These are phyloP conservation scores for Camponotus vicinus DNA, from an alignment of 1,140 invertebrate genomes.

Conservation along the genomic window DNA sequence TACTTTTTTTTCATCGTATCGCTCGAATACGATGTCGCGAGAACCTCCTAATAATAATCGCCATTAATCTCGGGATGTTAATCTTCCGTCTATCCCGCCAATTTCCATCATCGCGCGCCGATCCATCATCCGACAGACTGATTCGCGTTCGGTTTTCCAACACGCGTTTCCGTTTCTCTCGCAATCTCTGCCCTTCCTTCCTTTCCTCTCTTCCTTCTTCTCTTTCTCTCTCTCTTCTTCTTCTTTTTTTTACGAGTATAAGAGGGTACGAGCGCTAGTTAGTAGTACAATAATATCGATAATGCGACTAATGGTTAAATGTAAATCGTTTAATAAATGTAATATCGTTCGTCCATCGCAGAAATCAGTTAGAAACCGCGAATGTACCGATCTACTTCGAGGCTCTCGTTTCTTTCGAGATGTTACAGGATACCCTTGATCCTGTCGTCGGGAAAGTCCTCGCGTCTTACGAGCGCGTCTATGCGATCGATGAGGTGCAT, in stretches of 20 bases:
- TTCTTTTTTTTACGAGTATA: conserved; percentile 57
- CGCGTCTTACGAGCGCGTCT: conserved; percentile 23
- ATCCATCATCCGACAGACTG: conserved; percentile 45
- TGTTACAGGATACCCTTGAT: conserved; percentile 34
- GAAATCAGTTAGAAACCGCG: conserved; percentile 79
- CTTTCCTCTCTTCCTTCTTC: conserved; percentile 41
- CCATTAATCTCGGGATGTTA: background rate
- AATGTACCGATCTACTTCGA: conserved; percentile 59
- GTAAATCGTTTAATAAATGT: conserved; percentile 82
- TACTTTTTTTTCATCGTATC: background rate
- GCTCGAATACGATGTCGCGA: conserved; percentile 14
- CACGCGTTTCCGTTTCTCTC: conserved; percentile 21
- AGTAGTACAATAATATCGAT: conserved; percentile 78
- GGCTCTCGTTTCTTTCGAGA: conserved; percentile 47
- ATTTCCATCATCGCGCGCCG: conserved; percentile 31
- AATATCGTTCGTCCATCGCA: conserved; percentile 79
- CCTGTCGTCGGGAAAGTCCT: conserved; percentile 37
- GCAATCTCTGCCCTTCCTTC: conserved; percentile 35
- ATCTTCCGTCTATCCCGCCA: conserved; percentile 17
- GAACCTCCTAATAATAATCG: conserved; percentile 27
- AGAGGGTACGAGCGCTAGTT: conserved; percentile 67
- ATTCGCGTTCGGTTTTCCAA: conserved; percentile 34
- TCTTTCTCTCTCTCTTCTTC: conserved; percentile 27
- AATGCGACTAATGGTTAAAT: conserved; percentile 83
- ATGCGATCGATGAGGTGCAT: conserved; percentile 5